Evolutionary conservation across 1,140 invertebrate genomes (phyloP), one percentile per base, ranked within the genome.

Genomic region (Nixonia krombeini): DNA sequence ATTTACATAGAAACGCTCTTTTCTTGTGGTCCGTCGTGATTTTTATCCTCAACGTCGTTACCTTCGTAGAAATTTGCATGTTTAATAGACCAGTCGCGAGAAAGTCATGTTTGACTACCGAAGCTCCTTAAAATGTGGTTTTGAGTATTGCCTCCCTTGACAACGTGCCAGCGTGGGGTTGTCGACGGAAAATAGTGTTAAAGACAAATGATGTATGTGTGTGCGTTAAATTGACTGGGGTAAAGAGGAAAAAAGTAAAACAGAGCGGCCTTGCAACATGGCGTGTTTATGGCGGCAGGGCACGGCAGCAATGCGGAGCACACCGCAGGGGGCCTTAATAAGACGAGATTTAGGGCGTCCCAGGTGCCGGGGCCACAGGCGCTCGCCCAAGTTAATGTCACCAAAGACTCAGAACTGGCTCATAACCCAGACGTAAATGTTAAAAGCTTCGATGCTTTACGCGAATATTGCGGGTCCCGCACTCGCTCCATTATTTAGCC

Each of bases 341-440:
- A 66, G 71, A 50, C 33, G 68, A 70, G 71, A 73, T 73, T 73
- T 67, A 67, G 57, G 58, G 56, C 68, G 66, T 57, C 62, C 53
- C 71, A 73, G 71, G 67, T 73, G 71, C 49, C 50, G 17, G 57
- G 62, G 41, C 49, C 56, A 52, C 61, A 50, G 28, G 44, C 59
- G 56, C 50, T 49, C 53, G 50, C 23, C 66, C 61, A 40, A 61
- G 29, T 67, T 70, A 70, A 73, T 70, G 71, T 73, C 63, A 64
- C 58, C 46, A 40, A 33, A 26, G 50, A 64, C 62, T 70, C 63
- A 51, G 51, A 49, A 37, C 56, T 44, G 51, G 49, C 55, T 51
- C 64, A 56, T 64, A 64, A 53, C 63, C 50, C 10, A 49, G 26
- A 33, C 70, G 50, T 66, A 72, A 70, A 70, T 61, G 71, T 73